These are phyloP conservation scores for Sphenodon punctatus DNA, from an alignment of 2,797 vertebrate genomes.

Conservation along the genomic window DNA sequence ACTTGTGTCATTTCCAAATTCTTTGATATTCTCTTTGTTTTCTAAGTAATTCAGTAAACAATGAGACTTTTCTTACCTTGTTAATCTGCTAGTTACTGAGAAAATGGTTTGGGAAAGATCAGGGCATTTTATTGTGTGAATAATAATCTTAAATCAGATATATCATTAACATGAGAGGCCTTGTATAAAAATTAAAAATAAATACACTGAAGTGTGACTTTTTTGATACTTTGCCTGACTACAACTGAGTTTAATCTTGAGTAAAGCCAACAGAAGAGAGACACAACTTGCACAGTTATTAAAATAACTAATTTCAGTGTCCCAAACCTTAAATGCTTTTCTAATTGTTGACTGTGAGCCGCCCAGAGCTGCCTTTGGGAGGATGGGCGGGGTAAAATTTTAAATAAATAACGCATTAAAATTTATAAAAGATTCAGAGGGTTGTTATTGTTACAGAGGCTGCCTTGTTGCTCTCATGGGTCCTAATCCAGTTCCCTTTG, in stretches of 20 bases:
- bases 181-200: not conserved
- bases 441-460: not conserved
- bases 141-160: not conserved
- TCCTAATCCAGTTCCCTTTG: not conserved
- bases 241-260: not conserved
- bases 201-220: not conserved
- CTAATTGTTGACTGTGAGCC: not conserved
- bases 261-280: not conserved
- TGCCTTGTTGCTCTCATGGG: not conserved
- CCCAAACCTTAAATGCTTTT: not conserved
- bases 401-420: too few species aligned
- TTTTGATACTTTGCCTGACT: not conserved
- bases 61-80: not conserved
- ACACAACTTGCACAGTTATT: too few species aligned
- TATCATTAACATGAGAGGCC: not conserved
- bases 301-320: too few species aligned
- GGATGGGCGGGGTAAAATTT: too few species aligned
- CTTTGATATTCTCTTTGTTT: not conserved
- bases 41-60: not conserved
- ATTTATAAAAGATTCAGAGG: not conserved
- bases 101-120: rapidly evolving
- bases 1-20: too few species aligned
- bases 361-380: too few species aligned
- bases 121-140: not conserved
- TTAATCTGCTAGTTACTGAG: not conserved